phyloP scores from a whole-genome alignment of 2,888 invertebrate genomes.

The Cactoblastis cactorum region DNA sequence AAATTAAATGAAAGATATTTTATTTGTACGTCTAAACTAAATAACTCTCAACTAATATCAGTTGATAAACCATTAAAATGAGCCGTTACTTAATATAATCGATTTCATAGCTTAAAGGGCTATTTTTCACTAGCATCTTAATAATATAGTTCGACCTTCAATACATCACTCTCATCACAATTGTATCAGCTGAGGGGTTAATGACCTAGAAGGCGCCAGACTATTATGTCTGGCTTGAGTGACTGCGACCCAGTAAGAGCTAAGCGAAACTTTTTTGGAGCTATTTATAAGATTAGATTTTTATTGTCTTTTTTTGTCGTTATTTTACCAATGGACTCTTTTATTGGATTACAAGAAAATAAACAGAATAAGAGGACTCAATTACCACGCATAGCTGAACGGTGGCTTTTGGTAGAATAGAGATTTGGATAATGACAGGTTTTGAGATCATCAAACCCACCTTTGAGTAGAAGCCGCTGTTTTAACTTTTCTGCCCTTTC shows the following conservation, averaged over 20 bases:
- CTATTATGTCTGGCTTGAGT: conserved; percentile 15
- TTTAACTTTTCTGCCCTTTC: too few relatives aligned
- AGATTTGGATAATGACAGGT: too few relatives aligned
- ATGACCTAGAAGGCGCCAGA: conserved; percentile 15
- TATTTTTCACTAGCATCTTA: not conserved
- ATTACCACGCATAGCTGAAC: too few relatives aligned
- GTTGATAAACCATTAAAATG: not conserved
- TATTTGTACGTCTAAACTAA: too few relatives aligned
- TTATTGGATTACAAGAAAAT: too few relatives aligned
- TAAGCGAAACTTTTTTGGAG: not conserved
- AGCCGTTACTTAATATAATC: not conserved
- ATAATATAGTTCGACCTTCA: not conserved
- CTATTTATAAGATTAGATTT: not conserved
- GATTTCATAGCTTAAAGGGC: not conserved
- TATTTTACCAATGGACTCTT: too few relatives aligned
- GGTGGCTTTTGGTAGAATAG: too few relatives aligned
- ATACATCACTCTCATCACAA: not conserved
- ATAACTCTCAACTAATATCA: too few relatives aligned
- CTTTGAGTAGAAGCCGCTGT: too few relatives aligned
- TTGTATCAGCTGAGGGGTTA: conserved; percentile 12
- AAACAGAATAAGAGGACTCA: too few relatives aligned
- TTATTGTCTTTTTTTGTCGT: not conserved
- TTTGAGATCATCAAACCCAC: too few relatives aligned
- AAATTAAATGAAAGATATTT: too few relatives aligned
- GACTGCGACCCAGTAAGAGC: conserved; percentile 5